Base-by-base conservation (phyloP, 1,140 invertebrate genomes). In the Grapholita molesta region DNA sequence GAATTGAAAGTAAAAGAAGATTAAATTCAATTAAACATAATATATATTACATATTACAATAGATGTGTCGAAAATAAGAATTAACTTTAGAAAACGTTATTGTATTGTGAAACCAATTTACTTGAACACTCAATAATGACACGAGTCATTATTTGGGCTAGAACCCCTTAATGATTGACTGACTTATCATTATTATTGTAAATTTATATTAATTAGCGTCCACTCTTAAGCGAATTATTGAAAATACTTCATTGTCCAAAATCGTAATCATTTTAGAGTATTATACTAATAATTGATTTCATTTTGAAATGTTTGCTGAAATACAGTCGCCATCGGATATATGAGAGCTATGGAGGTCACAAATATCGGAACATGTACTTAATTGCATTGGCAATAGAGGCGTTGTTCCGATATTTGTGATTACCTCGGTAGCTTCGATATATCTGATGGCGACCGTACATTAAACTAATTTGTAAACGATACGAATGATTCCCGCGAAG, bases 401-500 rank as follows among this genome's bases (percentile, higher is more conserved):
- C n/a, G n/a, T n/a, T n/a, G n/a, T n/a, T n/a, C n/a, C n/a, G n/a
- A n/a, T n/a, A n/a, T n/a, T n/a, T n/a, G n/a, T n/a, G n/a, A n/a
- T n/a, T n/a, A n/a, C n/a, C n/a, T n/a, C n/a, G n/a, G n/a, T n/a
- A n/a, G n/a, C n/a, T n/a, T n/a, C n/a, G n/a, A n/a, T n/a, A n/a
- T n/a, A n/a, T n/a, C n/a, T n/a, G n/a, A n/a, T n/a, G n/a, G n/a
- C n/a, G n/a, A n/a, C n/a, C n/a, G n/a, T n/a, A n/a, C n/a, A 71
- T 69, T 74, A 74, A 77, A 77, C 85, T 48, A 48, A 18, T 21
- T 48, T 48, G 42, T 72, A 71, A 72, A 69, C 71, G 73, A 68
- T 74, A 71, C 67, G 70, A 74, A 77, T 77, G 86, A 89, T 90
- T 91, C 86, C 84, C 72, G 64, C 61, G 80, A 88, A 77, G 84